phyloP scores from a whole-genome alignment of 2,888 invertebrate species.

The Pachydiplax longipennis region DNA sequence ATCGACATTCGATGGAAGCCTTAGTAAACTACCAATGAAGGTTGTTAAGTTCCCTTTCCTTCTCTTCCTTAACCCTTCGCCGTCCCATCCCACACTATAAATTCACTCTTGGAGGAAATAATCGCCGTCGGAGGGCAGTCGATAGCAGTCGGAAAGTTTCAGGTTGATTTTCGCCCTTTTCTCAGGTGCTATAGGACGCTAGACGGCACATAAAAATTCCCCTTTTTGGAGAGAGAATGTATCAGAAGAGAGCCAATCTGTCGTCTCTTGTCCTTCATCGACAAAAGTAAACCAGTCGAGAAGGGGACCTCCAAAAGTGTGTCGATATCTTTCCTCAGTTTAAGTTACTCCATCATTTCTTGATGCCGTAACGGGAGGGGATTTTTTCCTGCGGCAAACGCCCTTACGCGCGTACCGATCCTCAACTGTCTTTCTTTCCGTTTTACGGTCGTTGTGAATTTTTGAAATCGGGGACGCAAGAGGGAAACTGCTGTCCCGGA shows the following conservation, averaged over 20 bases:
- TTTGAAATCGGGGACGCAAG: not conserved
- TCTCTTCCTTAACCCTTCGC: not conserved
- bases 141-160: not conserved
- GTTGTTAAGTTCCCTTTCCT: not conserved
- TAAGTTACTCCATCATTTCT: not conserved
- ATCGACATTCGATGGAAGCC: constrained; percentile 9
- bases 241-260: not conserved
- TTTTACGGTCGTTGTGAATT: not conserved
- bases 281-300: not conserved
- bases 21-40: not conserved
- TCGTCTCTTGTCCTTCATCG: not conserved
- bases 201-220: not conserved
- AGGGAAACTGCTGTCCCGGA: not conserved
- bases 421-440: not conserved
- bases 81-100: not conserved
- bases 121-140: no score
- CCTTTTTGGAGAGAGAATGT: not conserved
- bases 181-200: not conserved
- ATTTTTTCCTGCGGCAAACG: not conserved
- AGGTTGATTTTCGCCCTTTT: not conserved
- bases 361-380: not conserved
- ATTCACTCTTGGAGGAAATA: not conserved
- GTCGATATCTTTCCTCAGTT: not conserved
- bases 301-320: not conserved
- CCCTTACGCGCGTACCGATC: not conserved